Evolutionary conservation across 2,113 vertebrate genomes (phyloP), one percentile per base, ranked within the genome.

Genomic region (Dicaeum eximium): DNA sequence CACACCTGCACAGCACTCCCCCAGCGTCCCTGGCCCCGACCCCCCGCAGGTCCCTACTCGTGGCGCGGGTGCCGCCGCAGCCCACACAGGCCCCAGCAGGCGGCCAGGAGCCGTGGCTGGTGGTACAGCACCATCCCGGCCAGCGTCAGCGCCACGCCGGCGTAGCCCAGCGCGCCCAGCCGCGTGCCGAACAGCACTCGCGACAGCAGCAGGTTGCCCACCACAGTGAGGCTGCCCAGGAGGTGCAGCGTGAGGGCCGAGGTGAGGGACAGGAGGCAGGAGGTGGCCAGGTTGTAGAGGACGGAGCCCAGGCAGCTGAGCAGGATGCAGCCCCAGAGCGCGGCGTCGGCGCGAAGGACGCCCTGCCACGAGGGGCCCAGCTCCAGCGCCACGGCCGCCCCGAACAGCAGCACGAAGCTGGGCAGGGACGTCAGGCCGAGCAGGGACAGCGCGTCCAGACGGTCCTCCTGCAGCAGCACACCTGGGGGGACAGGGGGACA

Each of bases 181-280:
- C 97, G 97, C 28, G 98, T 99, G 66, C 98, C 99, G 0, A 99
- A 99, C 17, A 99, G 98, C 80, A 99, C 92, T 81, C 98, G 96
- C 14, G 99, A 99, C 65, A 99, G 95, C 94, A 99, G 92, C 73
- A 99, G 97, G 97, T 99, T 99, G 53, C 99, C 99, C 96, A 99
- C 98, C 62, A 99, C 97, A 2, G 98, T 99, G 93, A 99, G 95
- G 96, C 99, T 99, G 81, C 99, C 99, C 57, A 99, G 98, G 87
- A 99, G 98, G 12, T 99, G 99, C 96, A 99, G 98, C 1, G 99
- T 99, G 97, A 99, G 99, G 23, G 99, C 99, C 0, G 99, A 99
- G 40, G 99, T 99, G 91, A 99, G 99, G 7, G 98, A 99, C 97
- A 99, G 98, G 93, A 99, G 97, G 50, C 98, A 98, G 98, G 98